Percentiles rank a stretch among this genome's conserved stretches.
phyloP scores from a whole-genome alignment of 1,140 invertebrate species.

The Gonatopus flavifemur region DNA sequence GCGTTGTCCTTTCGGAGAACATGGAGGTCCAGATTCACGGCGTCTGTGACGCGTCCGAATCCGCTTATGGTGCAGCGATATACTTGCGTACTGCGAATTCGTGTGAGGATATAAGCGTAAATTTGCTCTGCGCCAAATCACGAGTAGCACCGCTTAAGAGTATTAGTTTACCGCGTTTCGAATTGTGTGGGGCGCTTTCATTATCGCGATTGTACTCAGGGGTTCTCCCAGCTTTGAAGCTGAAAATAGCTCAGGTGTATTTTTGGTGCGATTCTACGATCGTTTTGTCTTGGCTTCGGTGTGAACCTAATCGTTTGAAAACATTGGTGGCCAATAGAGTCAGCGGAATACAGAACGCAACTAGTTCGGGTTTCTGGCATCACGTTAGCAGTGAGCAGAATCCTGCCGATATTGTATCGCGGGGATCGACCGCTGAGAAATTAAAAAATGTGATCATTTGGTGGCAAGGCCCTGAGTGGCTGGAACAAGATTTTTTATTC shows the following conservation, averaged over 20 bases:
- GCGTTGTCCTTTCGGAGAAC: neutral
- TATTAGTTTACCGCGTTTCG: neutral
- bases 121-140: neutral
- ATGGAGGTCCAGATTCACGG: neutral
- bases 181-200: neutral
- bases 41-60: neutral
- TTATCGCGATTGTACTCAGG: neutral
- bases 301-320: neutral
- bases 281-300: neutral
- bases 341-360: neutral
- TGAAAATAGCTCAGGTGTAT: neutral
- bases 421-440: too few species aligned
- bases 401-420: neutral
- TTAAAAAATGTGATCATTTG: too few species aligned
- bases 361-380: neutral
- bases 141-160: conserved; percentile 6
- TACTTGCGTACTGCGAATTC: neutral
- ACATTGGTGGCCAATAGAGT: neutral
- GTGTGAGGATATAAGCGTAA: neutral
- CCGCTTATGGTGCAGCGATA: neutral
- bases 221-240: neutral
- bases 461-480: too few species aligned
- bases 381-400: neutral
- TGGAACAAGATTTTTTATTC: too few species aligned
- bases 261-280: neutral